Conservation (phyloP, 2,888 invertebrate genomes). For the Standfussiana lucernea region DNA sequence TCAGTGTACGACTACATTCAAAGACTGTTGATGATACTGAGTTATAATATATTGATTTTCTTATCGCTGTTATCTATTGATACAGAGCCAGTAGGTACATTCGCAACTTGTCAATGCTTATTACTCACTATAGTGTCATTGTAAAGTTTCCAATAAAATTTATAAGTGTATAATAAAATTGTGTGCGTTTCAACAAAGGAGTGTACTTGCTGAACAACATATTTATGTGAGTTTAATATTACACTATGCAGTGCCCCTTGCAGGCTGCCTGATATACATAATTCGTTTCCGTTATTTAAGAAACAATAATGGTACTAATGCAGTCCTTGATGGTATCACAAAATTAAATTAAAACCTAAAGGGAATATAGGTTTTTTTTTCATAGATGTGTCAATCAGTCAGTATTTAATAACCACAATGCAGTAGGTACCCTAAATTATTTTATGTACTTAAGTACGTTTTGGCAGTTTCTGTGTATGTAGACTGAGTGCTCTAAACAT, state of each 20-base stretch:
- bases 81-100: neutral
- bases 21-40: neutral
- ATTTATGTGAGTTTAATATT: neutral
- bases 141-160: neutral
- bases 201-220: neutral
- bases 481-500: neutral
- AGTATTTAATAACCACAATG: neutral
- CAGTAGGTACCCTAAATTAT: neutral
- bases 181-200: neutral
- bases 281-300: neutral
- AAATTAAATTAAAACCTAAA: neutral
- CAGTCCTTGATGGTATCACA: neutral
- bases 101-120: neutral
- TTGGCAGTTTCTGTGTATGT: neutral
- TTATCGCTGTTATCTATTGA: conserved; percentile 9
- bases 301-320: neutral
- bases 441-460: neutral
- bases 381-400: neutral
- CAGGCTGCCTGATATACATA: neutral
- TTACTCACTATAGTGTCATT: neutral
- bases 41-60: neutral
- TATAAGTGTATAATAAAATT: neutral
- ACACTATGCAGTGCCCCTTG: neutral
- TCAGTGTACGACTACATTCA: neutral
- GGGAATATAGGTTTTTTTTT: neutral